These are phyloP conservation scores for Carposina sasakii DNA, from an alignment of 1,140 invertebrate species.

Conservation along the genomic window DNA sequence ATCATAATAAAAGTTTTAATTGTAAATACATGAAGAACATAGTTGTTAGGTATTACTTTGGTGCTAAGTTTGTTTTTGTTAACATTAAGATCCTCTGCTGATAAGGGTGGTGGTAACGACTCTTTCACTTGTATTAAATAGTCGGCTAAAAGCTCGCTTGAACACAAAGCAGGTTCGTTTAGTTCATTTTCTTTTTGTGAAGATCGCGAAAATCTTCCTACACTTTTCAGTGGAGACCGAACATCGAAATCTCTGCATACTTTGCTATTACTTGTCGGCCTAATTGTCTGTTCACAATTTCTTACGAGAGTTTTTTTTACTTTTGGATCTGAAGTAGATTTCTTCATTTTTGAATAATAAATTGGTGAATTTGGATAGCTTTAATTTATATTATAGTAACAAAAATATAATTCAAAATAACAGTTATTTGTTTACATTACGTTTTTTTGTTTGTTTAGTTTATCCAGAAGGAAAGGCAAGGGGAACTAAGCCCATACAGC, in stretches of 20 bases:
- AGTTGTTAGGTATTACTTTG: conserved; percentile 38
- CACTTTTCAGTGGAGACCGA: too few species aligned
- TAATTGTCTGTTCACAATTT: conserved; percentile 39
- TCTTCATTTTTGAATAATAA: conserved; percentile 46
- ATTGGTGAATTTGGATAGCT: too few species aligned
- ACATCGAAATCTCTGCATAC: too few species aligned
- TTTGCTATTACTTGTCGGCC: too few species aligned
- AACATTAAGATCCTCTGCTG: conserved; percentile 31
- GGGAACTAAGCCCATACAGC: too few species aligned
- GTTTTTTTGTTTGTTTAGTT: too few species aligned
- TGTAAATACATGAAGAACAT: too few species aligned
- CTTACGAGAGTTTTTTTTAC: conserved; percentile 58
- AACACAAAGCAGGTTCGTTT: conserved; percentile 42
- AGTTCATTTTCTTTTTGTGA: conserved; percentile 33
- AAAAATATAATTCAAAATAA: too few species aligned
- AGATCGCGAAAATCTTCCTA: not conserved
- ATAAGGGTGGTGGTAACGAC: conserved; percentile 18
- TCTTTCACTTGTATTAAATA: conserved; percentile 48
- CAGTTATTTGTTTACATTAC: too few species aligned
- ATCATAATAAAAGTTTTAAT: too few species aligned
- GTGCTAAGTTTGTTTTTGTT: conserved; percentile 34
- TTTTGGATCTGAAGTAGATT: conserved; percentile 35
- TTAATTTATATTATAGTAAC: too few species aligned
- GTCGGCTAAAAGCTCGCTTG: conserved; percentile 45
- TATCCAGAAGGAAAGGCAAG: too few species aligned